A percentile compares a stretch with the other conserved stretches of the same genome.
phyloP scores from a whole-genome alignment of 2,113 vertebrate genomes.

The Carassius gibelio region DNA sequence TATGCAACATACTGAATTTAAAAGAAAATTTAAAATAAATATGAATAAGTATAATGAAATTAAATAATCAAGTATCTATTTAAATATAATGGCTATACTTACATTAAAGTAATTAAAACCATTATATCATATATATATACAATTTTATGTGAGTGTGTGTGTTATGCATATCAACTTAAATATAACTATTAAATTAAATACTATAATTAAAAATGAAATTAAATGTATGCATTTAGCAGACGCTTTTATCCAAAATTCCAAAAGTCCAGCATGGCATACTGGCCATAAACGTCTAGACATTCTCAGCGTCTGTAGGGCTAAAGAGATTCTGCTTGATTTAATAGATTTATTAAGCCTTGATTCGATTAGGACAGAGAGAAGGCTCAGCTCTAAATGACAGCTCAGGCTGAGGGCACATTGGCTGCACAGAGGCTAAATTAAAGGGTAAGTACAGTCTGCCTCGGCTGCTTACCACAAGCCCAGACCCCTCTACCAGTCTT shows the following conservation, averaged over 20 bases:
- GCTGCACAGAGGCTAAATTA: slow-evolving; percentile 52
- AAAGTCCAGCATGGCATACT: slow-evolving; percentile 57
- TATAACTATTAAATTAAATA: too few relatives aligned
- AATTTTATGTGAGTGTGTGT: too few relatives aligned
- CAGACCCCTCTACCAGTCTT: slow-evolving; percentile 18
- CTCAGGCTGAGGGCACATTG: slow-evolving; percentile 48
- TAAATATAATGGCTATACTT: too few relatives aligned
- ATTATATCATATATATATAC: too few relatives aligned
- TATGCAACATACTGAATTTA: too few relatives aligned
- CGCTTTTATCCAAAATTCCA: slow-evolving; percentile 57
- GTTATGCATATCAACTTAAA: too few relatives aligned
- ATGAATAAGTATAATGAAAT: too few relatives aligned
- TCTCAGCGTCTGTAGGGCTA: slow-evolving; percentile 58
- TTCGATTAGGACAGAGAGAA: slow-evolving; percentile 65
- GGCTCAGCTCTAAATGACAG: slow-evolving; percentile 70
- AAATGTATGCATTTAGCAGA: too few relatives aligned
- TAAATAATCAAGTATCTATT: too few relatives aligned
- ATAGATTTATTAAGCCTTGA: slow-evolving; percentile 69
- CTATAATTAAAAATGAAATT: too few relatives aligned
- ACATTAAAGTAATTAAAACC: too few relatives aligned
- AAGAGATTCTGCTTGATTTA: slow-evolving; percentile 69
- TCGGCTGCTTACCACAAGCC: slow-evolving; percentile 43
- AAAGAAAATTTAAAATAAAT: too few relatives aligned
- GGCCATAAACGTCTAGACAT: slow-evolving; percentile 69
- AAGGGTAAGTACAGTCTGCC: slow-evolving; percentile 39